Conservation (phyloP, 2,113 vertebrate genomes). For the Anoplopoma fimbria region DNA sequence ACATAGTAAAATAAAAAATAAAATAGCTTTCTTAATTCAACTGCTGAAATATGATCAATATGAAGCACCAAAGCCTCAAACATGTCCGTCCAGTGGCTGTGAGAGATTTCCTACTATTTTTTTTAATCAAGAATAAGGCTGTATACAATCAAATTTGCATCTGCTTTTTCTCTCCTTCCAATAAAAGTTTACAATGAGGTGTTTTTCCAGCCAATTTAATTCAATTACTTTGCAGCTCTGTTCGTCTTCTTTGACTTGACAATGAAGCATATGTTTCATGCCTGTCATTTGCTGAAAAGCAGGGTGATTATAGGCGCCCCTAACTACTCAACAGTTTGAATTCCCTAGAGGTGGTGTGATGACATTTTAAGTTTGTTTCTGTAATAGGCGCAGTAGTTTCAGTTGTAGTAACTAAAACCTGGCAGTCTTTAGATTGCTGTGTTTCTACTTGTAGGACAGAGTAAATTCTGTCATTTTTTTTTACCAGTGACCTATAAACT, state of each 20-base stretch:
- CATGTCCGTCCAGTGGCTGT: background rate
- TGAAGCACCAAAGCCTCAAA: background rate
- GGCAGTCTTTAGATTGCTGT: background rate
- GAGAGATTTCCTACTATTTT: background rate
- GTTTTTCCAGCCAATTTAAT: background rate
- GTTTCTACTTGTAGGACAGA: background rate
- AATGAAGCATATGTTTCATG: conserved; percentile 39
- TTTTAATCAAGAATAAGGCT: background rate
- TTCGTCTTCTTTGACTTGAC: conserved; percentile 41
- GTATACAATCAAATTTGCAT: background rate
- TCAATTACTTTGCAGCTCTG: conserved; percentile 9
- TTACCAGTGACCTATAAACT: background rate
- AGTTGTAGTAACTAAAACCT: conserved; percentile 20
- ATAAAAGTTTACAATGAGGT: background rate
- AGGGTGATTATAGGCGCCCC: conserved; percentile 38
- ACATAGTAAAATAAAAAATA: too few species aligned
- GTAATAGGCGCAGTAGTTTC: background rate
- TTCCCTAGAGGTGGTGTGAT: conserved; percentile 52
- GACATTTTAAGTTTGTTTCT: conserved; percentile 24
- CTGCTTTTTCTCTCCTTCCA: background rate
- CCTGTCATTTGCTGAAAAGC: conserved; percentile 39
- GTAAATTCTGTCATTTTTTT: background rate
- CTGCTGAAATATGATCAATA: background rate
- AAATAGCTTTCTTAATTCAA: background rate
- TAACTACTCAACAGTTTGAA: conserved; percentile 37